phyloP scores from a whole-genome alignment of 2,113 vertebrate species.

The Crotalus helleri region DNA sequence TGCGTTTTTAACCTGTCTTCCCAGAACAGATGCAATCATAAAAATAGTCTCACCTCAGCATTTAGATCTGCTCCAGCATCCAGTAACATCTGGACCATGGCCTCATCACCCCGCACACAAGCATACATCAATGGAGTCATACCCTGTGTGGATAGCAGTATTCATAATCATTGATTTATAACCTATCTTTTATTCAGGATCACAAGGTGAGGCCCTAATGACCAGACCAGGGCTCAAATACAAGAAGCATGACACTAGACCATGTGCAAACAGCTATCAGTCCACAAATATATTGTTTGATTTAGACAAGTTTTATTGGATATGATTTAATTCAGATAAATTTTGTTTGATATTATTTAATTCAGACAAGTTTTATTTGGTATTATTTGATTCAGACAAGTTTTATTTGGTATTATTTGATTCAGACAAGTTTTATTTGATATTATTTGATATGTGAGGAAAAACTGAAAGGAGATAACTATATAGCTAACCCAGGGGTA shows the following conservation, averaged over 20 bases:
- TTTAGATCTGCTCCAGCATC: conserved; percentile 97
- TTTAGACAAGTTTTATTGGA: background rate
- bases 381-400: background rate
- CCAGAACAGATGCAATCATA: conserved; percentile 47
- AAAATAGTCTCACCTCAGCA: conserved; percentile 85
- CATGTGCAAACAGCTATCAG: background rate
- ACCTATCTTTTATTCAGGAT: background rate
- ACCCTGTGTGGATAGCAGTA: conserved; percentile 75
- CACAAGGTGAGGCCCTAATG: background rate
- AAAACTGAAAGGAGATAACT: background rate
- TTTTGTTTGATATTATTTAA: background rate
- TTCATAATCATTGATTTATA: background rate
- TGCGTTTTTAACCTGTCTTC: conserved; percentile 14
- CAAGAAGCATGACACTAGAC: background rate
- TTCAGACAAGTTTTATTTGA: background rate
- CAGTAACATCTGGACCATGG: conserved; percentile 99
- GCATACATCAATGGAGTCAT: conserved; percentile 99
- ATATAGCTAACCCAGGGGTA: background rate
- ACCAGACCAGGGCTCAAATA: background rate
- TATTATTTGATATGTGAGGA: background rate
- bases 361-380: background rate
- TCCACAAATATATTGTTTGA: background rate
- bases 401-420: no score
- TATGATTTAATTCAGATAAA: background rate
- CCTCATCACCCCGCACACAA: conserved; percentile 95